Conservation (phyloP, 1,140 invertebrate genomes). For the Brachionus plicatilis region DNA sequence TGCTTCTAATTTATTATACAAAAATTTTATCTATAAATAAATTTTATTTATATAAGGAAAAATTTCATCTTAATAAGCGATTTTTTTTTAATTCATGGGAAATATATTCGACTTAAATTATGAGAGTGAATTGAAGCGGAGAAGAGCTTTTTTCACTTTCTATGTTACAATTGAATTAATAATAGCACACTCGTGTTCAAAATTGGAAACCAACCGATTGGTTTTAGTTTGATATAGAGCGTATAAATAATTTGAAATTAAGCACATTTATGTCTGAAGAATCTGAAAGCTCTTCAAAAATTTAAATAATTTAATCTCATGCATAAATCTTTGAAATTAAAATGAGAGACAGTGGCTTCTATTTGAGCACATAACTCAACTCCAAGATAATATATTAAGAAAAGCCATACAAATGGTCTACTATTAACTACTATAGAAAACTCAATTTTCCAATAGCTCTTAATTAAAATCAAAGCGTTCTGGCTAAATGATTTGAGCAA, state of each 20-base stretch:
- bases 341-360: background rate
- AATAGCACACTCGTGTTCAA: background rate
- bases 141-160: background rate
- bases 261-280: background rate
- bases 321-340: background rate
- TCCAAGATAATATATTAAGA: background rate
- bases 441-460: background rate
- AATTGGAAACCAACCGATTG: background rate
- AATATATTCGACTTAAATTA: background rate
- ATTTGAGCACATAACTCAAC: background rate
- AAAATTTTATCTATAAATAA: background rate
- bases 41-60: background rate
- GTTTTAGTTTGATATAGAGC: background rate
- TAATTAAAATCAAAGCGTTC: background rate
- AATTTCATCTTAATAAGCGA: background rate
- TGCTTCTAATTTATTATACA: background rate
- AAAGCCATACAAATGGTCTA: background rate
- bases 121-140: background rate
- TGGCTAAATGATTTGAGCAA: background rate
- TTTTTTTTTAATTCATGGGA: background rate
- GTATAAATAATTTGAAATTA: slow-evolving; percentile 3
- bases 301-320: background rate
- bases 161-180: background rate
- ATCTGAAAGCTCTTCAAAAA: background rate
- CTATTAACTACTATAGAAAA: background rate